These are phyloP conservation scores for Drosophila borborema DNA, from an alignment of 2,888 invertebrate genomes.

Conservation along the genomic window DNA sequence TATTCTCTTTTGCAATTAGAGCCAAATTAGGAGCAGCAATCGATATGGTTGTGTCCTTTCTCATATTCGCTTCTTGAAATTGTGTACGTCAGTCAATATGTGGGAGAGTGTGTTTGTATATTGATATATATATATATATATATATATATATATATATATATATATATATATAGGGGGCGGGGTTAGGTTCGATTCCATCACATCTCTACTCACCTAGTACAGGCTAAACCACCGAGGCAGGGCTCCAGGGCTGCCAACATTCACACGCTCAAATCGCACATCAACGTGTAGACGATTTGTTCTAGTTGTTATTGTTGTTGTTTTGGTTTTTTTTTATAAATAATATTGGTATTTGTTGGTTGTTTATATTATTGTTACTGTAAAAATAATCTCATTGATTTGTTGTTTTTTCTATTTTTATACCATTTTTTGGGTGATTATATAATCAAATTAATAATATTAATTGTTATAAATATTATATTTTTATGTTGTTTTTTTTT, in stretches of 20 bases:
- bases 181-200: background rate
- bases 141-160: conserved; percentile 3
- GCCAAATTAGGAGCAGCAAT: conserved; percentile 51
- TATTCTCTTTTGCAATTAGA: conserved; percentile 46
- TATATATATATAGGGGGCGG: background rate
- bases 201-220: conserved; percentile 84
- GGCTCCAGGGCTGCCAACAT: conserved; percentile 86
- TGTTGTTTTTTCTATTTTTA: background rate
- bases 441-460: conserved; percentile 7
- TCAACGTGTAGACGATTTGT: conserved; percentile 76
- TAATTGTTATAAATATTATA: conserved; percentile 29
- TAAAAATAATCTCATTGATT: conserved; percentile 2
- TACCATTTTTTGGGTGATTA: conserved; percentile 14
- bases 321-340: conserved; percentile 7
- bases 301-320: conserved; percentile 22
- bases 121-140: conserved; percentile 6
- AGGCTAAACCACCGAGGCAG: conserved; percentile 86
- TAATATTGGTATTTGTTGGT: background rate
- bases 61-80: conserved; percentile 70
- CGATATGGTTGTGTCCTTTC: conserved; percentile 55
- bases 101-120: conserved; percentile 40
- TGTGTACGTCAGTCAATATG: conserved; percentile 37
- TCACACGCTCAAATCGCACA: conserved; percentile 84
- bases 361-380: conserved; percentile 1
- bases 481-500: conserved; percentile 19